phyloP scores from a whole-genome alignment of 2,797 vertebrate genomes.

The Natrix natrix region DNA sequence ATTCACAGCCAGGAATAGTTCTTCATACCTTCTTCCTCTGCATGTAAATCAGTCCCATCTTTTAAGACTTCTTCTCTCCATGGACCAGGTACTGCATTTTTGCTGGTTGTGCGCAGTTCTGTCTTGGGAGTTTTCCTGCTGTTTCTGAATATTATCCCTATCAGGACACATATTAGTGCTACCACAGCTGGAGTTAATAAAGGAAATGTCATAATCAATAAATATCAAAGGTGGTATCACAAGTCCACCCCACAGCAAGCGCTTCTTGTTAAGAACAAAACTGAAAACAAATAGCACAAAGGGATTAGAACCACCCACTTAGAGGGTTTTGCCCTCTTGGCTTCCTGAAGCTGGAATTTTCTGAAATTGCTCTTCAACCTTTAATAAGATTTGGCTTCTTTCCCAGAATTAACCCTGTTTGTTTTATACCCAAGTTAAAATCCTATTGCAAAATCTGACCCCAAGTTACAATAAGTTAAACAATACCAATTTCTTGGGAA shows the following conservation, averaged over 20 bases:
- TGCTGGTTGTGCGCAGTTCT: constrained; percentile 29
- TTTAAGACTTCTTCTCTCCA: constrained; percentile 87
- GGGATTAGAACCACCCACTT: constrained; percentile 34
- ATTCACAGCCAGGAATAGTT: neutral
- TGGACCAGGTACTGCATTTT: constrained; percentile 54
- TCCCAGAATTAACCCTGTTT: neutral
- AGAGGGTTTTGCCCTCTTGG: constrained; percentile 25
- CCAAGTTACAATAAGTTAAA: neutral
- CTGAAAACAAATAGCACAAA: constrained; percentile 12
- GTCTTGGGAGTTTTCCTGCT: constrained; percentile 35
- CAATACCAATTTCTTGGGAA: neutral
- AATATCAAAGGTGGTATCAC: neutral
- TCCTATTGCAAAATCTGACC: neutral
- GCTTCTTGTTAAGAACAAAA: constrained; percentile 12
- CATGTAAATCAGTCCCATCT: constrained; percentile 74
- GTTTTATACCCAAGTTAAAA: neutral
- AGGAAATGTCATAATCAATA: constrained; percentile 76
- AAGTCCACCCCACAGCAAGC: neutral
- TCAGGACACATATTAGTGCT: constrained; percentile 79
- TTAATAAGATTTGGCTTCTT: neutral
- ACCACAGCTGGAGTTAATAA: constrained; percentile 80
- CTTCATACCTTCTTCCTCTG: constrained; percentile 75
- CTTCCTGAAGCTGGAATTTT: constrained; percentile 20
- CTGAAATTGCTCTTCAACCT: constrained; percentile 9
- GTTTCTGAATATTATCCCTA: constrained; percentile 76